Evolutionary conservation across 2,888 invertebrate species (phyloP), one percentile per base, ranked within the genome.

Genomic region (Pogonocherus hispidulus): DNA sequence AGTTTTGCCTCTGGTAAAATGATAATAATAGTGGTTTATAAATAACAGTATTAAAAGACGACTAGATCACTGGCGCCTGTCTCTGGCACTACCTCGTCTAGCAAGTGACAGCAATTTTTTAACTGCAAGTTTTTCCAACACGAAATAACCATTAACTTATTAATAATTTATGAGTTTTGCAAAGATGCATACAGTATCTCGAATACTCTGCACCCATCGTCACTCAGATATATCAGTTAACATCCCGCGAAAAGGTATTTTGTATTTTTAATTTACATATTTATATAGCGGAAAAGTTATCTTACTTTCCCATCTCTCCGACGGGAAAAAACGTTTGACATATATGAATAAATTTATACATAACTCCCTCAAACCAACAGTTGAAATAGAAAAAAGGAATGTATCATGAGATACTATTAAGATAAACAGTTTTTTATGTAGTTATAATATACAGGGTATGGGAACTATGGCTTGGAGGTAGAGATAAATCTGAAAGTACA

Each of bases 221-320:
- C 27, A 8, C 3, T 3, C 27, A 3, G 27, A 27, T 3, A 55
- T 20, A 19, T 18, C 14, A 56, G 16, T 22, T 44, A 56, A 4
- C 46, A n/a, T 41, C 35, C 14, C 20, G 35, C 19, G 22, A 27
- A 44, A 57, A 46, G 9, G 22, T 22, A n/a, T 16, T 27, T 11
- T 41, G 14, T 41, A 46, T 57, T 19, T 23, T 23, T 16, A 46
- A 23, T 57, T 46, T 44, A 18, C 46, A 41, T 57, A 57, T 46
- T 44, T 27, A 46, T 20, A 20, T 57, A 23, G 46, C 57, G 57
- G 57, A 46, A 57, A 57, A 46, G 9, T 46, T 41, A 57, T 57
- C 57, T 16, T 9, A 16, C 41, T 41, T 46, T 57, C 8, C 57
- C 27, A 57, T 57, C 57, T 41, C 9, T 16, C 4, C 11, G 9